Evolutionary conservation across 2,888 invertebrate genomes (phyloP), one percentile per base, ranked within the genome.

Genomic region (Orthosia gracilis): DNA sequence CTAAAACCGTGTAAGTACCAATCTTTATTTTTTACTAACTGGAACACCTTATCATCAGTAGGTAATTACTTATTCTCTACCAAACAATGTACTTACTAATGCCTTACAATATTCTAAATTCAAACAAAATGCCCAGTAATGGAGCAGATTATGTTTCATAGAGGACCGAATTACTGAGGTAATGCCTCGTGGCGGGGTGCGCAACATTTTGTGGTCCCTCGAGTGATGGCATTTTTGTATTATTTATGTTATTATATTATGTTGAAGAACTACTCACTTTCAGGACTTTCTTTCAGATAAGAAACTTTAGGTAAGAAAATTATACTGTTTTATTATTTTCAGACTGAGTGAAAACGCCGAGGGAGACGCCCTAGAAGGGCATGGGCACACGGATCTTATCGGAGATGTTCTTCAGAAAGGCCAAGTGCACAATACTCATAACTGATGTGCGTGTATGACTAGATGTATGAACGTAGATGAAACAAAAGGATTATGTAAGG

Each of bases 101-200:
- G 49, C 47, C 62, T 4, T 4, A 26, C 3, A 26, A 26, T 26
- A 26, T 63, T 63, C 26, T 55, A 63, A 54, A 63, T 58, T 63
- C 26, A 17, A 59, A 59, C 68, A 67, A 73, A 78, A 59, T 57
- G n/a, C 12, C 45, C 23, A 7, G 18, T 73, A 78, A 64, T 67
- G 26, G n/a, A 57, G 49, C 9, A 67, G 73, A 79, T 73, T 68
- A 54, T 11, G 50, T 80, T 80, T 55, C 67, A 50, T 21, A 73
- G 31, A 67, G 11, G 21, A 26, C 13, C 31, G 54, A 73, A 73
- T 59, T 73, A 64, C 58, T 23, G n/a, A 64, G 54, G 45, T 73
- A 78, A 78, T 73, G 57, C 45, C 45, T 57, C 11, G 49, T 21
- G 50, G 40, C 40, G 62, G 15, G 62, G 26, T 13, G 11, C 71